Evolutionary conservation across 1,140 invertebrate species (phyloP).

Genomic region (Drosophila nannoptera): DNA sequence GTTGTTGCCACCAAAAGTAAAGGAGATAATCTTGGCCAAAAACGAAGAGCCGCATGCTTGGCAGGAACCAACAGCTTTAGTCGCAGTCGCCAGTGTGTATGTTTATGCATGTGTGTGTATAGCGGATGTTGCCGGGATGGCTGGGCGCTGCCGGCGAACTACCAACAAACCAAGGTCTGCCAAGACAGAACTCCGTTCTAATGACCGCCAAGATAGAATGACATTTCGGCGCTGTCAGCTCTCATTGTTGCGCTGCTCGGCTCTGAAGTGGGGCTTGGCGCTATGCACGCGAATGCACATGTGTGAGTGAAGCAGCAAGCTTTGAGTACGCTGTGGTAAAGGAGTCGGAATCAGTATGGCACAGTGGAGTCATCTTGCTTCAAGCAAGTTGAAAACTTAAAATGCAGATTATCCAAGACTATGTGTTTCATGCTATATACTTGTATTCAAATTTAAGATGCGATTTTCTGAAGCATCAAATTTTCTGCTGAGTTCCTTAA

Average conservation of each 20-base stretch:
- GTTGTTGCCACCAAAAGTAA: conserved; percentile 76
- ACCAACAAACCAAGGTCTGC: conserved; percentile 39
- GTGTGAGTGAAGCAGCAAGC: conserved; percentile 62
- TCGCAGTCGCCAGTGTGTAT: conserved; percentile 3
- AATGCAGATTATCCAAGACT: too few species aligned
- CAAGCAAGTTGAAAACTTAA: not conserved
- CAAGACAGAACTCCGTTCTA: conserved; percentile 65
- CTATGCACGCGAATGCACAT: conserved; percentile 32
- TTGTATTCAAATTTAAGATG: too few species aligned
- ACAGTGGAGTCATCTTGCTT: not conserved
- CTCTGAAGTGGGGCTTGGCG: conserved; percentile 37
- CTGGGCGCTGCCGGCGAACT: conserved; percentile 22
- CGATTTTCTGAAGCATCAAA: not conserved
- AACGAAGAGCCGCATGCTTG: conserved; percentile 57
- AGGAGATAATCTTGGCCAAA: conserved; percentile 74
- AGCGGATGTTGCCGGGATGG: conserved; percentile 1
- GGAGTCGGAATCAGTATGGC: conserved; percentile 51
- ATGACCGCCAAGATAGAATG: conserved; percentile 77
- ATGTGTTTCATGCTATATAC: too few species aligned
- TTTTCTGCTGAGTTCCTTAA: not conserved
- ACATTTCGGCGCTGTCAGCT: conserved; percentile 75
- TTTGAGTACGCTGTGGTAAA: conserved; percentile 66
- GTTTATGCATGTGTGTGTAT: conserved; percentile 1
- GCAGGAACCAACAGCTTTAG: conserved; percentile 54
- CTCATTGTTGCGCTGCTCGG: conserved; percentile 67